Conservation (phyloP, 2,113 vertebrate genomes). For the Cnemophilus loriae region DNA sequence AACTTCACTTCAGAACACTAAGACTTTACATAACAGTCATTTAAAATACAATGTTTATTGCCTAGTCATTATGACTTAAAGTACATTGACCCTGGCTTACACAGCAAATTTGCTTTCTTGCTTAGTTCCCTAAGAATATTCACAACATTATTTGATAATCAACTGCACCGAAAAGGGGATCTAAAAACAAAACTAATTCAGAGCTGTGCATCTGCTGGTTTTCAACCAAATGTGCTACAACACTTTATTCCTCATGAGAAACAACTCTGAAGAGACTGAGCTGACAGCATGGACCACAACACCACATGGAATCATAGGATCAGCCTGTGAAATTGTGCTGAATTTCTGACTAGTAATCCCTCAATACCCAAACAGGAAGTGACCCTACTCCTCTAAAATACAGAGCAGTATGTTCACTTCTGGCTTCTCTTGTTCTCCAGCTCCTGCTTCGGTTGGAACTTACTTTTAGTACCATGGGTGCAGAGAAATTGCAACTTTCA, state of each 20-base stretch:
- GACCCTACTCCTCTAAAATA: not conserved
- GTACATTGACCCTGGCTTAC: not conserved
- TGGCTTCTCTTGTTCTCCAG: not conserved
- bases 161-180: not conserved
- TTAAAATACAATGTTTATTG: not conserved
- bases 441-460: not conserved
- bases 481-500: not conserved
- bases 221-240: not conserved
- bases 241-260: not conserved
- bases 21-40: not conserved
- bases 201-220: not conserved
- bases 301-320: not conserved
- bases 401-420: not conserved
- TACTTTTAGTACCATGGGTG: not conserved
- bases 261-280: not conserved
- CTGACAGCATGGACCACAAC: not conserved
- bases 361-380: not conserved
- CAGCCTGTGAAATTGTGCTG: not conserved
- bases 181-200: not conserved
- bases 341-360: not conserved
- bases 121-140: not conserved
- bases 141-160: not conserved
- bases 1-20: not conserved
- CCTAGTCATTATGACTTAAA: not conserved
- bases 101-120: not conserved